These are phyloP conservation scores for Pampus argenteus DNA, from an alignment of 2,797 vertebrate species.

Conservation along the genomic window DNA sequence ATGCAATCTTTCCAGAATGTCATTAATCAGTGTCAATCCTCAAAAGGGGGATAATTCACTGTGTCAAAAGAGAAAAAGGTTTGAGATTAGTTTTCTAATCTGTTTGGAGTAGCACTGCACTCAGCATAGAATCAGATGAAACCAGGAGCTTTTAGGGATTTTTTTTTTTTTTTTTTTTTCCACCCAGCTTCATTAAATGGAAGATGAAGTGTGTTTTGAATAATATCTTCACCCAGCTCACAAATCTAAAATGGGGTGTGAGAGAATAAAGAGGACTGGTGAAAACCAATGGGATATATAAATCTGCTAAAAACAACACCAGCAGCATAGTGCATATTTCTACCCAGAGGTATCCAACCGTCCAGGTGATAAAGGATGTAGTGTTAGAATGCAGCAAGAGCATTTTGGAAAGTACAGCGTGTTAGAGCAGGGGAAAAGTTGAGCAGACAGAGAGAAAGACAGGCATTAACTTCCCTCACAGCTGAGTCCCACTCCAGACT, in stretches of 20 bases:
- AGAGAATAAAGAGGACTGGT: constrained; percentile 42
- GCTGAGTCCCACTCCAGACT: constrained; percentile 81
- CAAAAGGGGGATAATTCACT: constrained; percentile 67
- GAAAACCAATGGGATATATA: constrained; percentile 47
- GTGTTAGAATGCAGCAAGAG: constrained; percentile 76
- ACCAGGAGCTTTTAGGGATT: constrained; percentile 50
- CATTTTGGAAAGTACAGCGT: constrained; percentile 74
- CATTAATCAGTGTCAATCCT: constrained; percentile 74
- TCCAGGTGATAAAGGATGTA: constrained; percentile 71
- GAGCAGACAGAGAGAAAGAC: constrained; percentile 79
- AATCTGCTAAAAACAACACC: constrained; percentile 56
- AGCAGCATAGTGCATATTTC: constrained; percentile 28
- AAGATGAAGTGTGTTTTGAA: constrained; percentile 46
- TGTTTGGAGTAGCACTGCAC: constrained; percentile 60
- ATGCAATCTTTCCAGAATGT: constrained; percentile 69
- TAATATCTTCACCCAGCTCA: constrained; percentile 47
- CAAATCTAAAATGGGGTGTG: constrained; percentile 54
- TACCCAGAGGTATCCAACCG: constrained; percentile 52
- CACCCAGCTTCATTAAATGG: constrained; percentile 55
- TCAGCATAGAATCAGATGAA: constrained; percentile 60
- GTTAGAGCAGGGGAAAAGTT: constrained; percentile 72
- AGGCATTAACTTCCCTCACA: constrained; percentile 81
- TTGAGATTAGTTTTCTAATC: constrained; percentile 76
- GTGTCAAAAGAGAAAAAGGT: constrained; percentile 67
- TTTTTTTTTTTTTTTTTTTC: constrained; percentile 18